Conservation (phyloP, 2,113 vertebrate genomes). For the Columba janthina region DNA sequence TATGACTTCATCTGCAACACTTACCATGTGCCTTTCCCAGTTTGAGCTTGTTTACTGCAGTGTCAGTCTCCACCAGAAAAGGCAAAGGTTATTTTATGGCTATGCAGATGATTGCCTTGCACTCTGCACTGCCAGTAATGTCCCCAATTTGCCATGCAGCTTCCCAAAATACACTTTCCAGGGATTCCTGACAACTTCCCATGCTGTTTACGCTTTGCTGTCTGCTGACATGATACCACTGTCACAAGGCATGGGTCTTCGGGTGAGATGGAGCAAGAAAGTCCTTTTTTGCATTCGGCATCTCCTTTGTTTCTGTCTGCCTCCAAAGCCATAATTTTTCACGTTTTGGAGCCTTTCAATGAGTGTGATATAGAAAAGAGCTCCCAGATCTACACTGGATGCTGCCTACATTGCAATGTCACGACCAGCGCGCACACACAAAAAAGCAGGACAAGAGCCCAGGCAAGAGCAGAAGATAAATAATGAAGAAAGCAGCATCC, state of each 20-base stretch:
- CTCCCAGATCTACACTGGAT: rapidly evolving
- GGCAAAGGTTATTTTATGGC: slow-evolving; percentile 69
- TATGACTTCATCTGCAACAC: slow-evolving; percentile 63
- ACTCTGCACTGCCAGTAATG: slow-evolving; percentile 1
- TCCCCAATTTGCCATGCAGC: slow-evolving; percentile 42
- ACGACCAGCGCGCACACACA: too few species aligned
- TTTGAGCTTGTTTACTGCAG: slow-evolving; percentile 58
- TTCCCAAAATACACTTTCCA: slow-evolving; percentile 56
- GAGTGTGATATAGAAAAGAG: background rate
- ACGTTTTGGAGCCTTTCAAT: background rate
- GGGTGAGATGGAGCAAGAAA: background rate
- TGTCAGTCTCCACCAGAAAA: slow-evolving; percentile 48
- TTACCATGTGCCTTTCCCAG: slow-evolving; percentile 44
- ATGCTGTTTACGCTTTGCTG: slow-evolving; percentile 55
- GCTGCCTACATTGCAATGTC: background rate
- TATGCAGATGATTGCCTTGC: slow-evolving; percentile 48
- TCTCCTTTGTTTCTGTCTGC: background rate
- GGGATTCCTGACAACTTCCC: slow-evolving; percentile 53
- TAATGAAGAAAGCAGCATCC: background rate
- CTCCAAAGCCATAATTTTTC: background rate
- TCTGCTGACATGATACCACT: slow-evolving; percentile 58
- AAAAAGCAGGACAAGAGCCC: background rate
- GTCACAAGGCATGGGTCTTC: background rate
- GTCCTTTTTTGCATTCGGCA: background rate
- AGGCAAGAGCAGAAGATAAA: background rate